Evolutionary conservation across 2,113 vertebrate species (phyloP).

Genomic region (Spizaetus ornatus): DNA sequence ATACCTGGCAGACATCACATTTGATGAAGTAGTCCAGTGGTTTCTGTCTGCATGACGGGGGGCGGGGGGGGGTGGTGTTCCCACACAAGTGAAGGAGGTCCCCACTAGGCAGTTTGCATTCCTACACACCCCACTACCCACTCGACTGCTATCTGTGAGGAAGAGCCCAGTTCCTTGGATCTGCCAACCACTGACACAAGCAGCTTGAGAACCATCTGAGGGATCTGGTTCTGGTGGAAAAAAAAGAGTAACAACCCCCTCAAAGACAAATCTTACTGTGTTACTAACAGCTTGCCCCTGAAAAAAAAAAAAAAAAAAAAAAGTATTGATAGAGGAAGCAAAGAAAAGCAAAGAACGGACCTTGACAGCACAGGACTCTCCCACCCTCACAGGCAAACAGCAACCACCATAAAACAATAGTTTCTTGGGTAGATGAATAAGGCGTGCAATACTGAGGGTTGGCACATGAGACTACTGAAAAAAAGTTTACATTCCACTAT

Average conservation of each 20-base stretch:
- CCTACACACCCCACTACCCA: not conserved
- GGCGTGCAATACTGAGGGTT: accelerated
- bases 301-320: not conserved
- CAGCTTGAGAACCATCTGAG: not conserved
- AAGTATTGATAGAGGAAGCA: not conserved
- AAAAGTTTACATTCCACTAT: not conserved
- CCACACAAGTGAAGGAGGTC: not conserved
- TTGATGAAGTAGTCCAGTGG: not conserved
- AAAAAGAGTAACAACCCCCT: not conserved
- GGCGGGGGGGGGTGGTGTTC: not conserved
- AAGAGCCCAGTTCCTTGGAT: not conserved
- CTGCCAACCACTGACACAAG: not conserved
- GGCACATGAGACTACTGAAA: not conserved
- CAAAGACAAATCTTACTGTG: not conserved
- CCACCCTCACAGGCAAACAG: not conserved
- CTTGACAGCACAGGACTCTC: not conserved
- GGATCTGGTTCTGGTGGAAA: not conserved
- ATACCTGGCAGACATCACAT: accelerated
- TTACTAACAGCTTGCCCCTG: not conserved
- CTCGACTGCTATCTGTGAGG: not conserved
- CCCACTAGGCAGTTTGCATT: not conserved
- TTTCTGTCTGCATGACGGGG: accelerated
- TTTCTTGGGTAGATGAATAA: not conserved
- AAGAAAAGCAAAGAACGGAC: not conserved
- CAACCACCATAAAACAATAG: not conserved